These are phyloP conservation scores for Eudasyphora cyanicolor DNA, from an alignment of 2,888 invertebrate species.

Conservation along the genomic window DNA sequence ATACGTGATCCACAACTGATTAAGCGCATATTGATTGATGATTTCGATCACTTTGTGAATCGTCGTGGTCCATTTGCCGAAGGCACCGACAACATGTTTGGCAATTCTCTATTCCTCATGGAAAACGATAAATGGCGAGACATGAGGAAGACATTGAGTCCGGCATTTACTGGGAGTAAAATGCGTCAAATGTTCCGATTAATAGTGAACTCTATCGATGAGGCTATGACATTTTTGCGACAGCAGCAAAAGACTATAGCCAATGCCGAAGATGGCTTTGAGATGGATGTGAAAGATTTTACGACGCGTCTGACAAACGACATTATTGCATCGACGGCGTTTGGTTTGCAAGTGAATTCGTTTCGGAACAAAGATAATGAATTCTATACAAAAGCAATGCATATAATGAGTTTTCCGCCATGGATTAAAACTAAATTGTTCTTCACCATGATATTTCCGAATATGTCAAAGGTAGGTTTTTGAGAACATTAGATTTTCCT, in stretches of 20 bases:
- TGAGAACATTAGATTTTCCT: too few relatives aligned
- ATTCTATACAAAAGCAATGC: constrained; percentile 77
- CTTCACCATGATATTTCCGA: too few relatives aligned
- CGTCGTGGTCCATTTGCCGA: constrained; percentile 70
- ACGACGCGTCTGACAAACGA: constrained; percentile 75
- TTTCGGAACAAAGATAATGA: constrained; percentile 80
- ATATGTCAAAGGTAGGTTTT: too few relatives aligned
- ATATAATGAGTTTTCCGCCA: constrained; percentile 9
- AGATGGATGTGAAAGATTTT: constrained; percentile 71
- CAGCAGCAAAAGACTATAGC: constrained; percentile 30
- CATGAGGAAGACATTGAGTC: constrained; percentile 77
- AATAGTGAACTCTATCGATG: constrained; percentile 73
- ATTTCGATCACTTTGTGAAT: constrained; percentile 81
- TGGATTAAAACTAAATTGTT: too few relatives aligned
- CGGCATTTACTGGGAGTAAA: constrained; percentile 78
- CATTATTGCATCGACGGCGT: constrained; percentile 76
- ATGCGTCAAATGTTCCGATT: constrained; percentile 78
- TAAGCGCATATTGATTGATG: constrained; percentile 81
- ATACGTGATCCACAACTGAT: constrained; percentile 81
- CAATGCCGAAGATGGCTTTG: constrained; percentile 39
- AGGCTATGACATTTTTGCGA: constrained; percentile 71
- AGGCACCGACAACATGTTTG: constrained; percentile 77
- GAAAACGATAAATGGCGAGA: constrained; percentile 76
- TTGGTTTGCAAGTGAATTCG: constrained; percentile 81
- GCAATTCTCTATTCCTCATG: constrained; percentile 80